Percentiles rank a stretch among this genome's conserved stretches.
These are phyloP conservation scores for Propithecus coquereli DNA, from an alignment of 2,113 vertebrate species.

Conservation along the genomic window DNA sequence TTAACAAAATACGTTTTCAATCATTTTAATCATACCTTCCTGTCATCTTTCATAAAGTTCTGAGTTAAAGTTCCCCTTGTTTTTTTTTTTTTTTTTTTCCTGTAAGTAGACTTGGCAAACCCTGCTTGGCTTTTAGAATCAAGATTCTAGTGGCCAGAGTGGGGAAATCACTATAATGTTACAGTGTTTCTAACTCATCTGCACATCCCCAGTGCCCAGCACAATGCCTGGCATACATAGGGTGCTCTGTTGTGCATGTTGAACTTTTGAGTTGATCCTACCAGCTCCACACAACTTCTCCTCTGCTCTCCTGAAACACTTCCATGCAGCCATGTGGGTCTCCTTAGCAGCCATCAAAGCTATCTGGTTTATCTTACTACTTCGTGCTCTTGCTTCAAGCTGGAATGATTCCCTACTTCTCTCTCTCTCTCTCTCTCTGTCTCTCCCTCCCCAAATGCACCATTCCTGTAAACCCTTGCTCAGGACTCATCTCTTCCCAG, in stretches of 20 bases:
- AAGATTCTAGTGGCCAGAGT: neutral
- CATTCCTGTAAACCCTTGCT: neutral
- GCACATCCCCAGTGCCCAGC: neutral
- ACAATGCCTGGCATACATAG: neutral
- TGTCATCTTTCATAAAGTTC: neutral
- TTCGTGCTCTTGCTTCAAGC: neutral
- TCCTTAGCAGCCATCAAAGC: neutral
- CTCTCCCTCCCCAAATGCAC: neutral
- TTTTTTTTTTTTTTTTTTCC: neutral
- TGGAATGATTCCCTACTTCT: neutral
- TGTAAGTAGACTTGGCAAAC: neutral
- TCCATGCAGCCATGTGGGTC: neutral
- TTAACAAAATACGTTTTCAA: neutral
- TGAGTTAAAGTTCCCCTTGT: neutral
- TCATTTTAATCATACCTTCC: neutral
- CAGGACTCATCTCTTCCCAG: neutral
- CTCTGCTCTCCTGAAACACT: neutral
- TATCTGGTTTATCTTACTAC: neutral
- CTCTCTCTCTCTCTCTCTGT: neutral
- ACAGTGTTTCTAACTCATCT: neutral
- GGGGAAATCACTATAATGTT: neutral
- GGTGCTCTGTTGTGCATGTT: neutral
- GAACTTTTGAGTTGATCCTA: neutral
- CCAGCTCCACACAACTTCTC: neutral
- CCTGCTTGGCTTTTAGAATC: neutral